Base-by-base conservation (phyloP, 2,888 invertebrate genomes). In the Nymphalis polychloros region DNA sequence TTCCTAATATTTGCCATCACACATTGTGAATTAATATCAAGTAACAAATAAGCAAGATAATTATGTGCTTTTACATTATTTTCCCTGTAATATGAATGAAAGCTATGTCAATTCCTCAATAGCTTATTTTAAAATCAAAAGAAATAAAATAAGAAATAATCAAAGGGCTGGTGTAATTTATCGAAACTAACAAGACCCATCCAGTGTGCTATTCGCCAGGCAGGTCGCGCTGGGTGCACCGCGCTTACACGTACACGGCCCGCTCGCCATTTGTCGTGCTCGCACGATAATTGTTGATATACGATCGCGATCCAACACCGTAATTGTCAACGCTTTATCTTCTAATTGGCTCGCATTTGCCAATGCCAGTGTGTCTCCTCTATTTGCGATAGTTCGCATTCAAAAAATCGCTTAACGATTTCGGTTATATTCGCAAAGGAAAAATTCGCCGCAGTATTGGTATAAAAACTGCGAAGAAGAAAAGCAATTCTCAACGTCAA, bases 271-370 rank as follows among this genome's bases (percentile, higher is more conserved):
- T 92, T 92, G 91, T 92, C 90, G 92, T 85, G 84, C 87, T 87
- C 88, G 84, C 87, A 84, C 90, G 90, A 92, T 92, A 92, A 92
- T 92, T 92, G 92, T 92, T 92, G 92, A 92, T 92, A 91, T 90
- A 92, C 91, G 92, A 86, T 89, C 89, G 90, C 90, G 87, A 91
- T 85, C 90, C 88, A 86, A 81, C 87, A 82, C 84, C 77, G 92
- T 92, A 92, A 92, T 92, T 92, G 92, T 92, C 92, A 91, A 88
- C 92, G 92, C 88, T 92, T 92, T 90, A 92, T 92, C 92, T 92
- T 92, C 92, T 92, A 92, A 92, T 92, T 92, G 92, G 84, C 87
- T 88, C 90, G 86, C 92, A 92, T 92, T 92, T 92, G 84, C 90
- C 92, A 92, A 85, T 89, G 92, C 90, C 92, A 92, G 83, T 83